Base-by-base conservation (phyloP, 1,140 invertebrate genomes). In the Hyposmocoma kahamanoa region DNA sequence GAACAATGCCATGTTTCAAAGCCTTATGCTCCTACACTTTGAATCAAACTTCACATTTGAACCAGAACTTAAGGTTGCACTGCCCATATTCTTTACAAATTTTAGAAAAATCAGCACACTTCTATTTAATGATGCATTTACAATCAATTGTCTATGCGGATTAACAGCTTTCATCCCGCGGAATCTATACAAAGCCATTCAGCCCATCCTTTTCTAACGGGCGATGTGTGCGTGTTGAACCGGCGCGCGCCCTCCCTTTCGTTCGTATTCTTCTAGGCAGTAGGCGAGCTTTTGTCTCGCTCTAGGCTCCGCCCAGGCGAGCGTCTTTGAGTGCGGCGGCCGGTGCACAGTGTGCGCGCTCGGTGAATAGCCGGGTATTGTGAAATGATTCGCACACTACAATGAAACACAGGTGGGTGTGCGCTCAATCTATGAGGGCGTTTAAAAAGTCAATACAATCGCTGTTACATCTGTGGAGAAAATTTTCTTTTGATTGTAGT, bases 361-460 rank as follows among this genome's bases (percentile, higher is more conserved):
- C 47, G 67, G 52, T 62, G 57, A 65, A 66, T 56, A 67, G 66
- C 57, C 61, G 53, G 55, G 70, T 65, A 76, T 78, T 76, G 78
- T 76, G 62, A 69, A 66, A 64, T 56, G 47, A 50, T 64, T 65
- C 69, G 67, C 76, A 80, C 76, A 80, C 72, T 56, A 77, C 74
- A 81, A 83, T 72, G 64, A 56, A 43, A 44, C 56, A 53, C 73
- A 78, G 77, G 77, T 81, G 78, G 81, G 80, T 69, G 81, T 81
- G 64, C 61, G 64, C 52, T 45, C 44, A 50, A 67, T 80, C 73
- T 72, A 76, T 67, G 70, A 75, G 76, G 81, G 78, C 81, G 81
- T 84, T 81, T 81, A 79, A 82, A 84, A 84, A 84, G 78, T 84
- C 81, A 76, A 84, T 84, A 82, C 81, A 75, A 79, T 79, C 76